These are phyloP conservation scores for Meiosimyza decipiens DNA, from an alignment of 2,888 invertebrate species.

Conservation along the genomic window DNA sequence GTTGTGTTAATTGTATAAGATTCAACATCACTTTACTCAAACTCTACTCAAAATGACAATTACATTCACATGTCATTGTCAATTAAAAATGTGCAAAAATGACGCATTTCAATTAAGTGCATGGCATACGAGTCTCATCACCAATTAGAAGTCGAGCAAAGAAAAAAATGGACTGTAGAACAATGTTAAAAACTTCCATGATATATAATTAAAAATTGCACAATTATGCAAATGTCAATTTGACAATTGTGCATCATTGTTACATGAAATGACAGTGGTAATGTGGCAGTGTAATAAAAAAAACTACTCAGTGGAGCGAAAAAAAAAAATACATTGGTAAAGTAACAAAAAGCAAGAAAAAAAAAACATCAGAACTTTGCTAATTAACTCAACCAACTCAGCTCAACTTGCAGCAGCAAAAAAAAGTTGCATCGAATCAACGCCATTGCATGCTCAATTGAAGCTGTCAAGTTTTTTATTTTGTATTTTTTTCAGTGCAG, in stretches of 20 bases:
- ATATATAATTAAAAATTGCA: slow-evolving; percentile 5
- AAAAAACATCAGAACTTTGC: slow-evolving; percentile 20
- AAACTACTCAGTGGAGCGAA: neutral
- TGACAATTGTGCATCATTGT: slow-evolving; percentile 14
- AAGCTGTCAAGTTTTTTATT: neutral
- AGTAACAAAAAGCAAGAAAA: neutral
- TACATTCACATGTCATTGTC: too few species aligned
- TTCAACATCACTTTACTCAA: too few species aligned
- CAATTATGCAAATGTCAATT: slow-evolving; percentile 15
- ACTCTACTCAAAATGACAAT: too few species aligned
- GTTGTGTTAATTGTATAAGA: too few species aligned
- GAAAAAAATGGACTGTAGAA: too few species aligned
- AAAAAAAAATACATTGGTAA: slow-evolving; percentile 3
- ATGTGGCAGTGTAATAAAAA: neutral
- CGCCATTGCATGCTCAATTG: slow-evolving; percentile 29
- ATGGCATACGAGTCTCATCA: neutral
- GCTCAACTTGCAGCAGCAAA: slow-evolving; percentile 6
- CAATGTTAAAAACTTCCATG: neutral
- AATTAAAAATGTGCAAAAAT: too few species aligned
- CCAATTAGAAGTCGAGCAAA: neutral
- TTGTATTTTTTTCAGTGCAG: neutral
- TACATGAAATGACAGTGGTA: neutral
- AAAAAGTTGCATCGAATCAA: slow-evolving; percentile 28
- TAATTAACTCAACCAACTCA: slow-evolving; percentile 24
- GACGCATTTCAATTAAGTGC: too few species aligned